Evolutionary conservation across 1,140 invertebrate species (phyloP), one percentile per base, ranked within the genome.

Genomic region (Samia ricini): DNA sequence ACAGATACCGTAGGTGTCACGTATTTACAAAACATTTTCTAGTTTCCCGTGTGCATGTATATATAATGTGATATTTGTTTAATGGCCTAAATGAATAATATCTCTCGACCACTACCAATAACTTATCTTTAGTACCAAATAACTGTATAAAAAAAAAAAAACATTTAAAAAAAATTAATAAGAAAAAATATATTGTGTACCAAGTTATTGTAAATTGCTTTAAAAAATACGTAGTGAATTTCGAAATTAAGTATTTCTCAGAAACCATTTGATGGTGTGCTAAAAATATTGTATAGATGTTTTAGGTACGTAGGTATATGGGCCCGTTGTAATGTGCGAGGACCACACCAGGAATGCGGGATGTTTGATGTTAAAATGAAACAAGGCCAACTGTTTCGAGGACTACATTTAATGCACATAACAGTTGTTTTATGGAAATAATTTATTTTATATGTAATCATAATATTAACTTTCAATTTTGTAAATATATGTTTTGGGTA

Each of bases 241-340:
- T 64, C 36, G 12, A n/a, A 62, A 63, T 54, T 56, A 26, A 65
- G 65, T 57, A 71, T 63, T 64, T 59, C 23, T 24, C 55, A 59
- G 71, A 56, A 59, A 63, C 60, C 83, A 85, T 85, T 49, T 83
- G 78, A 85, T 85, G 83, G 66, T 71, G 65, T 26, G 68, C 60
- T 65, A 26, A 24, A 57, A 60, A 66, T 69, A 65, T 76, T 82
- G 33, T 68, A 68, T 65, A 78, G 77, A 72, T 69, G 71, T 79
- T 70, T 66, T 79, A 81, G 73, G 72, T 74, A 71, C 68, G 67
- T 79, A 81, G 73, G 72, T 74, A 71, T 69, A 75, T 60, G 22
- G 22, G 73, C 66, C 12, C 19, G 61, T 68, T 72, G 68, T 63
- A 58, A 69, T 70, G 68, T 66, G 65, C 64, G 74, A 76, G 74